These are phyloP conservation scores for Leptobrachium leishanense DNA, from an alignment of 2,113 vertebrate genomes.

Conservation along the genomic window DNA sequence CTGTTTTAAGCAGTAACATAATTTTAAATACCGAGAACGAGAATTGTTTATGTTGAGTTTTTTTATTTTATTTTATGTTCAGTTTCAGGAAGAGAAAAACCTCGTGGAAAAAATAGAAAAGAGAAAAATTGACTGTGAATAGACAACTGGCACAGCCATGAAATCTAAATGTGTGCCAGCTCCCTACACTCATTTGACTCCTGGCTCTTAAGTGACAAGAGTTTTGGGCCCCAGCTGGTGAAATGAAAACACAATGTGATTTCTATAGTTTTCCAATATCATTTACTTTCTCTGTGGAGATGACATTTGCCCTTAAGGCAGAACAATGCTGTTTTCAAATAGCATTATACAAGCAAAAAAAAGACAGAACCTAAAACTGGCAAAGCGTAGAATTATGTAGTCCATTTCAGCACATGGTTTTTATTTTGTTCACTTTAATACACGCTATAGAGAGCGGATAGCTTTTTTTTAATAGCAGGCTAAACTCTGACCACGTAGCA, in stretches of 20 bases:
- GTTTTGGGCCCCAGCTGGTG: background rate
- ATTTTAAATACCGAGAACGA: background rate
- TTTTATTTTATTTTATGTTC: background rate
- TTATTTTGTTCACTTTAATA: background rate
- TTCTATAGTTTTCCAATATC: background rate
- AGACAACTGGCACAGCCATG: conserved; percentile 3
- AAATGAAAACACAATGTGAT: background rate
- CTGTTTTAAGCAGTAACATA: background rate
- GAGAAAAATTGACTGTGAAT: background rate
- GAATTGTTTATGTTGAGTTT: background rate
- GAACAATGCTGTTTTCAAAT: conserved; percentile 15
- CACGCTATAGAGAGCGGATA: background rate
- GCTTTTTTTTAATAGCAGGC: conserved; percentile 1
- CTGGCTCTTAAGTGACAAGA: background rate
- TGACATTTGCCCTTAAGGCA: conserved; percentile 12
- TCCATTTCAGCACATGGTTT: conserved; percentile 1
- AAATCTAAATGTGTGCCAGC: conserved; percentile 9
- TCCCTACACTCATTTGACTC: background rate
- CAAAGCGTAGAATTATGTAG: conserved; percentile 21
- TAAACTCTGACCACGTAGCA: background rate
- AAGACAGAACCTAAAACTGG: conserved; percentile 31
- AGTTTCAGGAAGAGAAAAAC: background rate
- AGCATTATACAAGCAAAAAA: background rate
- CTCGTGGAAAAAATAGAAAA: background rate
- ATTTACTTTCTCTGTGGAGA: background rate